Evolutionary conservation across 2,888 invertebrate genomes (phyloP), one percentile per base, ranked within the genome.

Genomic region (Malacosoma neustria): DNA sequence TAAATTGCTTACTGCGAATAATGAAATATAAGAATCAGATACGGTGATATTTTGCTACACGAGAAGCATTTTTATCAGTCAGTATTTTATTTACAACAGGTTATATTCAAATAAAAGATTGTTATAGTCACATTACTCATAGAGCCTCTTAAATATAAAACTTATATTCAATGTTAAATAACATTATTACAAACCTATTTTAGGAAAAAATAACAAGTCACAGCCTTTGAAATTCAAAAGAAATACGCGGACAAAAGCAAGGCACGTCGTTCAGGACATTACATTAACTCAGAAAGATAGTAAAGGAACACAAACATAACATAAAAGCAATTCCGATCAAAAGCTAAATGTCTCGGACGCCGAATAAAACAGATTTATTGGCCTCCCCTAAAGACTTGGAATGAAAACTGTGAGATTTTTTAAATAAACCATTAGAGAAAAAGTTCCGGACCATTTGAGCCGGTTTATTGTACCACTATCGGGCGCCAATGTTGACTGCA

Each of bases 391-490:
- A 76, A 74, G 72, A 75, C 67, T 74, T 69, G 62, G 67, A 79
- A 77, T 80, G 76, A 76, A 80, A 82, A 81, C 70, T 76, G 74
- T 72, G 66, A 70, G 73, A 79, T 81, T 81, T 72, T 80, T 80
- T 79, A 81, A 84, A 82, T 79, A 81, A 82, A 82, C 75, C 80
- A 80, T 80, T 79, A 79, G 66, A 77, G 76, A 79, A 81, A 81
- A 84, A 82, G 81, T 82, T 81, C 79, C 80, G 76, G 69, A 56
- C 79, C 79, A 80, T 82, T 82, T 77, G 70, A 76, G 72, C 76
- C 72, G 73, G 75, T 76, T 73, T 76, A 82, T 79, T 75, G 76
- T 77, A 64, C 60, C 71, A 72, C 76, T 74, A 76, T 80, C 72
- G 71, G 61, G 67, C 52, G 70, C 74, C 66, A 64, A 79, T 81